These are phyloP conservation scores for Zelostemma sp. DNA, from an alignment of 1,140 invertebrate species.

Conservation along the genomic window DNA sequence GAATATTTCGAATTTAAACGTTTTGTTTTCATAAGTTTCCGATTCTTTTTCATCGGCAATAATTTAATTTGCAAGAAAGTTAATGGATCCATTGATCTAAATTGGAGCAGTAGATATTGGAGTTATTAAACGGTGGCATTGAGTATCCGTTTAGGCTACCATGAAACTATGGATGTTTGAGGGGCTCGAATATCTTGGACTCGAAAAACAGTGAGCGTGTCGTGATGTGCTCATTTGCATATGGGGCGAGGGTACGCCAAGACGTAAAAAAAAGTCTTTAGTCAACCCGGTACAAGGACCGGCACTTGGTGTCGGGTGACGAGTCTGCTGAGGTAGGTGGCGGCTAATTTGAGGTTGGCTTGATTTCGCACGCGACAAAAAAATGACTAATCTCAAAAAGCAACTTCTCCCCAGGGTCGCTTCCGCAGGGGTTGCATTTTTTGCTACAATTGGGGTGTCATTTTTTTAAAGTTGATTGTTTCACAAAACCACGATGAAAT, in stretches of 20 bases:
- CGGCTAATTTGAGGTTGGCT: constrained; percentile 60
- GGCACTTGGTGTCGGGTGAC: constrained; percentile 44
- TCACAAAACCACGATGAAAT: constrained; percentile 38
- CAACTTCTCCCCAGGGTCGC: constrained; percentile 43
- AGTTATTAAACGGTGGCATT: constrained; percentile 34
- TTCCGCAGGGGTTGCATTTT: constrained; percentile 35
- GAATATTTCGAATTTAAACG: too few species aligned
- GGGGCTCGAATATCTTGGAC: constrained; percentile 34
- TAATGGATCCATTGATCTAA: too few species aligned
- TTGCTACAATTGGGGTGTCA: constrained; percentile 6
- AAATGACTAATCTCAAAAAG: constrained; percentile 50
- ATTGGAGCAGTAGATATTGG: too few species aligned
- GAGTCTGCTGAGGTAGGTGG: constrained; percentile 36
- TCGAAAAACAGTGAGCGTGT: constrained; percentile 30
- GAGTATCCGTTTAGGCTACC: constrained; percentile 40
- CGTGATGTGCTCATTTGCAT: constrained; percentile 57
- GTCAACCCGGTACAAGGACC: constrained; percentile 46
- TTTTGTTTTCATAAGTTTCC: too few species aligned
- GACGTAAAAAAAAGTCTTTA: constrained; percentile 33
- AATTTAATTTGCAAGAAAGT: too few species aligned
- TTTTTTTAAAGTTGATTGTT: neutral
- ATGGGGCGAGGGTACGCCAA: constrained; percentile 33
- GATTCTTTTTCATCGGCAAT: too few species aligned
- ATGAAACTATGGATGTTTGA: constrained; percentile 29
- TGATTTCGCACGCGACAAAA: constrained; percentile 59